Percentiles rank a stretch among this genome's conserved stretches.
Conservation (phyloP, 2,888 invertebrate genomes). For the Lasioglossum pauxillum region DNA sequence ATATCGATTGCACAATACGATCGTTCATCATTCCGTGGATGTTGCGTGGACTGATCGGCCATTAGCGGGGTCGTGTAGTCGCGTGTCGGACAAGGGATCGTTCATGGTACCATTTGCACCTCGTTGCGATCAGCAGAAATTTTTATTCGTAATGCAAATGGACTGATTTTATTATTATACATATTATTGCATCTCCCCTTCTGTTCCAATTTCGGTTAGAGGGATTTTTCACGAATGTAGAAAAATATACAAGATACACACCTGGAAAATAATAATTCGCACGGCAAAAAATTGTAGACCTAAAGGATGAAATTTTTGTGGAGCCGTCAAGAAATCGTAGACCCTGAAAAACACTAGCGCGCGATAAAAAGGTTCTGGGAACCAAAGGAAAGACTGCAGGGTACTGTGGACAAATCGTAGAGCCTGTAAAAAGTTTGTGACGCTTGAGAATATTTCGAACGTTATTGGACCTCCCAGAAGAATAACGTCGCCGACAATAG, state of each 20-base stretch:
- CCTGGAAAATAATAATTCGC: background rate
- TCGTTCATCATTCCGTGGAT: constrained; percentile 44
- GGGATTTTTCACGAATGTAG: too few species aligned
- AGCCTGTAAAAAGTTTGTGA: background rate
- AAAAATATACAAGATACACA: background rate
- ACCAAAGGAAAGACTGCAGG: background rate
- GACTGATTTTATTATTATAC: background rate
- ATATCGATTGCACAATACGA: constrained; percentile 43
- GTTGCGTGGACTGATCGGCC: constrained; percentile 23
- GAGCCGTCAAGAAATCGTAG: background rate
- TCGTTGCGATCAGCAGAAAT: background rate
- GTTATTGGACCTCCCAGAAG: background rate
- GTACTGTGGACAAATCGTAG: background rate
- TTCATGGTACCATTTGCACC: background rate
- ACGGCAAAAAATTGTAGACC: background rate
- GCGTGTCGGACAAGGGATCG: constrained; percentile 2
- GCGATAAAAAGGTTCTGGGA: background rate
- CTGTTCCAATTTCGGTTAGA: background rate
- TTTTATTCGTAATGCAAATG: background rate
- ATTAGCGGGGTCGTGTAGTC: constrained; percentile 31
- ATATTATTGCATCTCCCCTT: background rate
- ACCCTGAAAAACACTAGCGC: background rate
- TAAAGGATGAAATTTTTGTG: background rate
- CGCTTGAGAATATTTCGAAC: background rate
- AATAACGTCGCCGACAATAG: background rate